Evolutionary conservation across 1,140 invertebrate species (phyloP).

Genomic region (Lordiphosa clarofinis): DNA sequence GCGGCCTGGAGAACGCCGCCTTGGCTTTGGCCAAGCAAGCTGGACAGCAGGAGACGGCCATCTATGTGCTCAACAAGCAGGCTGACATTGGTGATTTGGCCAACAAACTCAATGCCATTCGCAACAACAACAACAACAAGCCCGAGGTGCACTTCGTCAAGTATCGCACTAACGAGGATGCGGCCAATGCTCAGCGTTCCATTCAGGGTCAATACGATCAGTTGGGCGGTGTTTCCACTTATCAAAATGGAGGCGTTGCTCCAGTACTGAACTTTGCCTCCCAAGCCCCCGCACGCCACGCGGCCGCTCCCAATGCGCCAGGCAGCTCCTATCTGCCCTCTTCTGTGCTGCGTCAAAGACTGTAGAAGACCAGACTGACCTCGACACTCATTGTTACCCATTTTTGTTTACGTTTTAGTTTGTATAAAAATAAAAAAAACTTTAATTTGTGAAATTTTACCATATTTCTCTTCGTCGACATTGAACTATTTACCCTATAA

Average conservation of each 20-base stretch:
- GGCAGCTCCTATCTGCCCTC: conserved; percentile 47
- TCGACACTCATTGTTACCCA: conserved; percentile 42
- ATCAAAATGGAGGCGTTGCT: conserved; percentile 64
- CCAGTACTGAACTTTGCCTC: conserved; percentile 72
- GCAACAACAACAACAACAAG: conserved; percentile 60
- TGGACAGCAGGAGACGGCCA: conserved; percentile 67
- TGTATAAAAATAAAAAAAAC: conserved; percentile 32
- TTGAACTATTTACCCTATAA: conserved; percentile 61
- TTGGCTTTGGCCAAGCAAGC: conserved; percentile 64
- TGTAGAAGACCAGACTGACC: conserved; percentile 50
- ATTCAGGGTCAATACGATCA: conserved; percentile 73
- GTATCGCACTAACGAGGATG: conserved; percentile 70
- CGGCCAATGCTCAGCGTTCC: conserved; percentile 57
- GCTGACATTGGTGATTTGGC: conserved; percentile 66
- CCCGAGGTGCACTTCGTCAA: conserved; percentile 77
- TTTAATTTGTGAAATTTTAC: conserved; percentile 10
- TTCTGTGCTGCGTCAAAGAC: conserved; percentile 48
- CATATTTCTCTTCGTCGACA: conserved; percentile 33
- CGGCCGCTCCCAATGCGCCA: conserved; percentile 30
- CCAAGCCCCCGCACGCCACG: conserved; percentile 31
- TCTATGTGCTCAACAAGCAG: conserved; percentile 75
- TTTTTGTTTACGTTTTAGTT: conserved; percentile 30
- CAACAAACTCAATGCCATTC: conserved; percentile 55
- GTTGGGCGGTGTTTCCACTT: conserved; percentile 55
- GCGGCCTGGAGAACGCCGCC: conserved; percentile 64